phyloP scores from a whole-genome alignment of 1,140 invertebrate genomes.

The Diprion similis region DNA sequence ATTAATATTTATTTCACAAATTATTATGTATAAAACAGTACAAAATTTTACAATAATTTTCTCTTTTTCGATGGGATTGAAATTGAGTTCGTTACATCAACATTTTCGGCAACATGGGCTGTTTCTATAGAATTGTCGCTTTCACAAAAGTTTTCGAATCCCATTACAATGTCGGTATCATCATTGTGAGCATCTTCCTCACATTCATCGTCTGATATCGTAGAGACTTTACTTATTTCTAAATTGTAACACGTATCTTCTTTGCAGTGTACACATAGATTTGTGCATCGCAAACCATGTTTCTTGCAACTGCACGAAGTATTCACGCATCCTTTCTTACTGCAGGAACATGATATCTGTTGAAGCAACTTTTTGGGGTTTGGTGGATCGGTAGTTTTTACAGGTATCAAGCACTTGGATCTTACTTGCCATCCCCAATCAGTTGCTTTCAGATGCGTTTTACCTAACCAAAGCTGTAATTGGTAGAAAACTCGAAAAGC shows the following conservation, averaged over 20 bases:
- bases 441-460: constrained; percentile 14
- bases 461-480: constrained; percentile 29
- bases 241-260: constrained; percentile 20
- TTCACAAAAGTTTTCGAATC: constrained; percentile 3
- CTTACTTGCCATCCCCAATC: constrained; percentile 23
- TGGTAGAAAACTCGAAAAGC: constrained; percentile 28
- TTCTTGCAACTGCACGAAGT: constrained; percentile 14
- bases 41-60: too few species aligned
- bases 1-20: too few species aligned
- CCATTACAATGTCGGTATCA: not conserved
- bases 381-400: constrained; percentile 16
- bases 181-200: not conserved
- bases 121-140: too few species aligned
- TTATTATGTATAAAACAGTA: too few species aligned
- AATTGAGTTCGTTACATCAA: too few species aligned
- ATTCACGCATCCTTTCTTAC: constrained; percentile 15
- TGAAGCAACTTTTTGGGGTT: constrained; percentile 19
- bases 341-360: constrained; percentile 15
- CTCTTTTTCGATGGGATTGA: too few species aligned
- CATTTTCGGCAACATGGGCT: too few species aligned
- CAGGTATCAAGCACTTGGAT: constrained; percentile 18
- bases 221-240: constrained; percentile 10
- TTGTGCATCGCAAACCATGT: constrained; percentile 15
- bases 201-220: constrained; percentile 10
- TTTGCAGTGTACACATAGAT: constrained; percentile 15